Percentiles rank a stretch among this genome's conserved stretches.
These are phyloP conservation scores for Parotia lawesii DNA, from an alignment of 2,113 vertebrate genomes.

Conservation along the genomic window DNA sequence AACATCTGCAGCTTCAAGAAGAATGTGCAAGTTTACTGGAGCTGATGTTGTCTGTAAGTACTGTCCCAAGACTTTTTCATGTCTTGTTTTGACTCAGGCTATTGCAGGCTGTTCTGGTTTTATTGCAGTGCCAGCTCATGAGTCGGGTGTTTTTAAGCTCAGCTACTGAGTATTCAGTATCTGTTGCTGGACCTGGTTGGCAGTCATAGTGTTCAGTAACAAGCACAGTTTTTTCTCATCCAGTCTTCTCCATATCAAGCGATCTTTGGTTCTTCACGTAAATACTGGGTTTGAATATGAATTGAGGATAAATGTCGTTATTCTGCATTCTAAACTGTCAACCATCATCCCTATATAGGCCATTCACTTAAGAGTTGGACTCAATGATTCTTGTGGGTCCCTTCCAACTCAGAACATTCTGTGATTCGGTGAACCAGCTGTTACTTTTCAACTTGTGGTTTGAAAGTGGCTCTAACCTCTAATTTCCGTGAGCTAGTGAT, in stretches of 20 bases:
- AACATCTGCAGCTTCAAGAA: neutral
- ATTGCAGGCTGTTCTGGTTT: neutral
- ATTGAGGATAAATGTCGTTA: neutral
- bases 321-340: neutral
- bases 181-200: neutral
- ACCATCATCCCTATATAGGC: neutral
- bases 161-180: neutral
- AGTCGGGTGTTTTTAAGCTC: neutral
- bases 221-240: neutral
- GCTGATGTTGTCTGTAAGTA: neutral
- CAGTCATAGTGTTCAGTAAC: neutral
- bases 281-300: neutral
- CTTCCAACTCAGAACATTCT: neutral
- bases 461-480: neutral
- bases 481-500: neutral
- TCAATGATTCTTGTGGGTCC: neutral
- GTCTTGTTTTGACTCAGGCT: neutral
- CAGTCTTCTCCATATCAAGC: neutral
- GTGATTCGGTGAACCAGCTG: neutral
- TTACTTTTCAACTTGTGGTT: neutral
- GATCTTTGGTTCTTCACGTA: neutral
- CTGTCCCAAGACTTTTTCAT: neutral
- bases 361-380: neutral
- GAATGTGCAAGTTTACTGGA: neutral
- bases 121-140: neutral